phyloP scores from a whole-genome alignment of 1,140 invertebrate species.

The Rhynchophorus ferrugineus region DNA sequence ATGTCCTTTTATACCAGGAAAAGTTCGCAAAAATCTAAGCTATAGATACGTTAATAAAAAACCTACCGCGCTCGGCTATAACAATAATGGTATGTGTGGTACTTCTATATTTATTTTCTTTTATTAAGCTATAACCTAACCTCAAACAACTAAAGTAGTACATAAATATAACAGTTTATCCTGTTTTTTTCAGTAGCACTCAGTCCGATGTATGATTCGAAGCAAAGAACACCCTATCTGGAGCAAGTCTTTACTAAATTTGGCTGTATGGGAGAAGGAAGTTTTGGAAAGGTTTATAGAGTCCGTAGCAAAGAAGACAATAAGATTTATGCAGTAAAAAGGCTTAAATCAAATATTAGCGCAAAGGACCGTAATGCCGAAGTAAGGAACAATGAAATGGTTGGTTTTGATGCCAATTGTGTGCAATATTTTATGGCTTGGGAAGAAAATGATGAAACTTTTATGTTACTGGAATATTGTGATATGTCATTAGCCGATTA shows the following conservation, averaged over 20 bases:
- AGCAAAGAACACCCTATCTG: slow-evolving; percentile 42
- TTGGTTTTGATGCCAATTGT: slow-evolving; percentile 61
- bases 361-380: slow-evolving; percentile 56
- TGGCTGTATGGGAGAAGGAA: slow-evolving; percentile 59
- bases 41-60: slow-evolving; percentile 7
- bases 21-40: slow-evolving; percentile 11
- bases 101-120: not conserved
- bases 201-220: slow-evolving; percentile 26
- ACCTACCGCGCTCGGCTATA: slow-evolving; percentile 16
- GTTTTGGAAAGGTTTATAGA: slow-evolving; percentile 67
- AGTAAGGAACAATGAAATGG: slow-evolving; percentile 60
- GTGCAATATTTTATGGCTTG: slow-evolving; percentile 62
- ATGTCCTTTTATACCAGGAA: slow-evolving; percentile 18
- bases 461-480: slow-evolving; percentile 69
- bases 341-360: slow-evolving; percentile 54
- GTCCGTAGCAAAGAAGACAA: slow-evolving; percentile 58
- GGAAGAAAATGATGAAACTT: slow-evolving; percentile 64
- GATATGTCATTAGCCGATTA: slow-evolving; percentile 44
- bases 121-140: slow-evolving; percentile 1
- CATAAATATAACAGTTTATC: not conserved
- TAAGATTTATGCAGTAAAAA: slow-evolving; percentile 56
- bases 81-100: slow-evolving; percentile 17
- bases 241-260: slow-evolving; percentile 59
- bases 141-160: not conserved
- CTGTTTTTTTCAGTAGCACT: slow-evolving; percentile 21